Conservation (phyloP, 2,113 vertebrate genomes). For the Epinephelus lanceolatus region DNA sequence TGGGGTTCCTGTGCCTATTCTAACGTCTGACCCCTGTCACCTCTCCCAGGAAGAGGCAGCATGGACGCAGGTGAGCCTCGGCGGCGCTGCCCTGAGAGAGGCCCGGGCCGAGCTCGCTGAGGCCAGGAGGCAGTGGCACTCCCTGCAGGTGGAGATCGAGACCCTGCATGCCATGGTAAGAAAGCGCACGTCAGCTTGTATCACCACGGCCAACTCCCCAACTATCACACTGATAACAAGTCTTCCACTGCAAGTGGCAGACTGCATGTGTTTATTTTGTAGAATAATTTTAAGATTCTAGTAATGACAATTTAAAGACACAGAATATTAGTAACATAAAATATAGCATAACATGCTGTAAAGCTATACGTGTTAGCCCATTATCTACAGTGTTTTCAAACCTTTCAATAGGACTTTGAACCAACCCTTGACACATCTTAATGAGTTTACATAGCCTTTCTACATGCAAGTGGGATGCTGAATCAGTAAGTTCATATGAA, state of each 20-base stretch:
- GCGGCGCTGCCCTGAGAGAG: constrained; percentile 88
- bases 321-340: neutral
- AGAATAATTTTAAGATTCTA: neutral
- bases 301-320: neutral
- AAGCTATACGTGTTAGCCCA: neutral
- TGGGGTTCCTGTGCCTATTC: neutral
- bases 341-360: neutral
- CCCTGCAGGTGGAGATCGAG: constrained; percentile 94
- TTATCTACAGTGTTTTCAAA: neutral
- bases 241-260: neutral
- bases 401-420: neutral
- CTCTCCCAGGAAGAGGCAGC: constrained; percentile 85
- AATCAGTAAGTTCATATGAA: too few species aligned
- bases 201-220: neutral
- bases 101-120: constrained; percentile 92
- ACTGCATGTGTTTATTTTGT: neutral
- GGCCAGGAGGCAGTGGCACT: constrained; percentile 92
- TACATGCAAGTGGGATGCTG: too few species aligned
- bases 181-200: neutral
- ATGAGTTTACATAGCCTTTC: too few species aligned
- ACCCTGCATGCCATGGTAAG: constrained; percentile 94
- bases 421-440: too few species aligned
- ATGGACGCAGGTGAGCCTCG: constrained; percentile 89
- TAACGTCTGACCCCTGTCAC: neutral
- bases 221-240: neutral